These are phyloP conservation scores for Paratrypauchen microcephalus DNA, from an alignment of 2,797 vertebrate genomes.

Conservation along the genomic window DNA sequence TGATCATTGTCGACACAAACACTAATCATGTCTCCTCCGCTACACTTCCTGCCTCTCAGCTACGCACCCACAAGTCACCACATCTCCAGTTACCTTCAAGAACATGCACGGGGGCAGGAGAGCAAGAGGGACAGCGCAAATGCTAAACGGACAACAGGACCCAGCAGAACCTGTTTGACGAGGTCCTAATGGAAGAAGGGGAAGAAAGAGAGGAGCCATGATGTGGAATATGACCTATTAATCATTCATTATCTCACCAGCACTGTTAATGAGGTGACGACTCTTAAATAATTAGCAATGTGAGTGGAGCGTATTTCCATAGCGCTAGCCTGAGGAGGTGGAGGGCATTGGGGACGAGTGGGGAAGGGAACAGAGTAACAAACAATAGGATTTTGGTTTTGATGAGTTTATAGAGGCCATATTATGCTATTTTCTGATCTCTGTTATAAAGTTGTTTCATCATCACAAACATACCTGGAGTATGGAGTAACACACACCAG, in stretches of 20 bases:
- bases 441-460: too few species aligned
- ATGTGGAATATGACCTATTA: constrained; percentile 75
- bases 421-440: too few species aligned
- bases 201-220: constrained; percentile 46
- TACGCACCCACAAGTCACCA: constrained; percentile 30
- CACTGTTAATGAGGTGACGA: constrained; percentile 80
- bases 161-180: constrained; percentile 59
- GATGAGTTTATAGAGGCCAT: constrained; percentile 5
- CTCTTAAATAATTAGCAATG: constrained; percentile 82
- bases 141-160: constrained; percentile 46
- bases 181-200: constrained; percentile 39
- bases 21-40: constrained; percentile 60
- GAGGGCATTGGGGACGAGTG: constrained; percentile 62
- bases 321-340: constrained; percentile 68
- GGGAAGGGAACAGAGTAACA: constrained; percentile 62
- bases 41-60: constrained; percentile 66
- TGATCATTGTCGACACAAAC: constrained; percentile 60
- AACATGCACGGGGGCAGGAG: constrained; percentile 28
- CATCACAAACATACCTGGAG: too few species aligned
- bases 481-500: too few species aligned
- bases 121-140: neutral
- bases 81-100: constrained; percentile 55
- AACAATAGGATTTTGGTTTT: constrained; percentile 41
- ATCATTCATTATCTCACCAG: constrained; percentile 81
- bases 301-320: constrained; percentile 78